Percentiles rank a stretch among this genome's conserved stretches.
phyloP scores from a whole-genome alignment of 2,113 vertebrate species.

The Pteronura brasiliensis region DNA sequence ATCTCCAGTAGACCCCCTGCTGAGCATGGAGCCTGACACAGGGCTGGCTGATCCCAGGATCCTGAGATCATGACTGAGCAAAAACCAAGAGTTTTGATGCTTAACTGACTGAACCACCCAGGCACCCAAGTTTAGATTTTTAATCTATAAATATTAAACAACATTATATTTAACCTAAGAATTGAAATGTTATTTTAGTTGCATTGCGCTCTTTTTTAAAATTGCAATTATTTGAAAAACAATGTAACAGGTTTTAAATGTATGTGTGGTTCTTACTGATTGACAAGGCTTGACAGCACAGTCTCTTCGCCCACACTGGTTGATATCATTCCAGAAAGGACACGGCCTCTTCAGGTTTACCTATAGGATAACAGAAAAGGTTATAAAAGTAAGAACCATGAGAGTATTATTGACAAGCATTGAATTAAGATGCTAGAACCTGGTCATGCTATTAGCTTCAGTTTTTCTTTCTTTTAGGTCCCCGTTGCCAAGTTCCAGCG shows the following conservation, averaged over 20 bases:
- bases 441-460: background rate
- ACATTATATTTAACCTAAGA: background rate
- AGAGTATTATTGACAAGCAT: background rate
- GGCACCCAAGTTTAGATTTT: background rate
- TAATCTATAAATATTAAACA: background rate
- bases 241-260: background rate
- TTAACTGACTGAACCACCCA: background rate
- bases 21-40: background rate
- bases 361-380: slow-evolving; percentile 74
- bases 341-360: slow-evolving; percentile 94
- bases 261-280: slow-evolving; percentile 84
- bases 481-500: background rate
- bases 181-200: background rate
- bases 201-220: background rate
- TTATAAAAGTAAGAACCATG: background rate
- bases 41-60: background rate
- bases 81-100: background rate
- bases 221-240: background rate
- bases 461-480: background rate
- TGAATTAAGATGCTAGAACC: background rate
- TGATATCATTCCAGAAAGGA: slow-evolving; percentile 91
- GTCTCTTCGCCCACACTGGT: slow-evolving; percentile 90
- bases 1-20: background rate
- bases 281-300: slow-evolving; percentile 92
- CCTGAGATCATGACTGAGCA: background rate